Base-by-base conservation (phyloP, 1,140 invertebrate species). In the Delia radicum region DNA sequence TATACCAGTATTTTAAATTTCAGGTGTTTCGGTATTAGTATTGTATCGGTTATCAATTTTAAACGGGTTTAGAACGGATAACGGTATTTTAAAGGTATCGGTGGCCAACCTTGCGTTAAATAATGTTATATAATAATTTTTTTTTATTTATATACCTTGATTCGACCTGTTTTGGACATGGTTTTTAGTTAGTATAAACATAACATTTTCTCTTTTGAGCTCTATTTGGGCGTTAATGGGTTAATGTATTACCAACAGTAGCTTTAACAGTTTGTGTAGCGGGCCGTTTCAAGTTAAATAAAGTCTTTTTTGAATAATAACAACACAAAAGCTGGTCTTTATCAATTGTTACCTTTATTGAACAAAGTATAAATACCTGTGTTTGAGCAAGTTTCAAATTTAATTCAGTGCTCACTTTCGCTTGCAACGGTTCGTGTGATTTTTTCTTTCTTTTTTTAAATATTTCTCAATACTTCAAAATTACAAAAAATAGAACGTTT, bases 381-480 rank as follows among this genome's bases (percentile, higher is more conserved):
- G 46, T 73, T 61, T 76, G 67, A 18, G 18, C 48, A 37, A 73
- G 33, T 73, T 76, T 73, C 31, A 73, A 72, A 76, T 62, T 73
- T 73, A 76, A 76, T 76, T 76, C 69, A 76, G 75, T 76, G 69
- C 69, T 72, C 75, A 76, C 67, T 46, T 76, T 76, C 75, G 42
- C 55, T 69, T 73, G 29, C 67, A 73, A 76, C 75, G 48, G 75
- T 73, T 76, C 69, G 27, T 76, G 65, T 69, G 65, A 33, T 69
- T 69, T 73, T 48, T 21, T 48, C 48, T 12, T 7, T 63, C 24
- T 55, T 33, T 74, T 61, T 55, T 55, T 21, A 31, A 12, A 73
- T 61, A 55, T 29, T 42, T 21, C 72, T 21, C 37, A 61, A 55
- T 33, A 37, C 18, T 26, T 27, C 28, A 29, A 26, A 55, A 24